These are phyloP conservation scores for Adrianichthys oophorus DNA, from an alignment of 2,797 vertebrate species.

Conservation along the genomic window DNA sequence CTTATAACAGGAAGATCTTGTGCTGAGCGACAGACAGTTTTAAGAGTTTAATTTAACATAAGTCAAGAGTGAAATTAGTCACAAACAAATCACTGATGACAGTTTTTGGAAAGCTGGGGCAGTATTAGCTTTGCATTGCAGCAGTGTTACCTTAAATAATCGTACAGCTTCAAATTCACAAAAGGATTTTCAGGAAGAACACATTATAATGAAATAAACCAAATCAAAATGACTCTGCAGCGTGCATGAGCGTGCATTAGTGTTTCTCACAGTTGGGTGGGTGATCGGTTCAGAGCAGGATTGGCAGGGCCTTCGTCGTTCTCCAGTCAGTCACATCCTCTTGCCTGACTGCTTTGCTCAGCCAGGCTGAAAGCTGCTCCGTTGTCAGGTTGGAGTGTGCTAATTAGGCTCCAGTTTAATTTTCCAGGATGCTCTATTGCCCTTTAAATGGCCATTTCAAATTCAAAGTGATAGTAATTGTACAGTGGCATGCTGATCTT, in stretches of 20 bases:
- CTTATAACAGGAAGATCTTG: no score
- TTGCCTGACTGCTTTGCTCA: slow-evolving; percentile 91
- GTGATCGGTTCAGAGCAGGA: slow-evolving; percentile 59
- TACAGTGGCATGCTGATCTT: slow-evolving; percentile 91
- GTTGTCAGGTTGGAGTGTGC: slow-evolving; percentile 93
- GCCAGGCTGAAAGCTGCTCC: slow-evolving; percentile 89
- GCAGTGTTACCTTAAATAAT: no score
- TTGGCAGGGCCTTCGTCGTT: slow-evolving; percentile 70
- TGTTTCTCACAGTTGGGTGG: slow-evolving; percentile 60
- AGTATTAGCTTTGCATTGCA: neutral
- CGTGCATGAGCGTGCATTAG: slow-evolving; percentile 21
- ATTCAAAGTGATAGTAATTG: slow-evolving; percentile 97
- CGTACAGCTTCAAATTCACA: neutral
- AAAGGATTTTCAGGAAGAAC: neutral
- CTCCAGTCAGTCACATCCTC: slow-evolving; percentile 87
- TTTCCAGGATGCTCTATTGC: slow-evolving; percentile 93
- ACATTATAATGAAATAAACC: slow-evolving; percentile 3
- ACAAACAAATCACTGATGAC: slow-evolving; percentile 37
- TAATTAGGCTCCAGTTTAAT: slow-evolving; percentile 98
- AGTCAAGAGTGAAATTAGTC: slow-evolving; percentile 59
- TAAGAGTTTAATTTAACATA: no score
- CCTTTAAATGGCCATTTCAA: slow-evolving; percentile 98
- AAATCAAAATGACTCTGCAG: neutral
- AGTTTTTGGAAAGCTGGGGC: slow-evolving; percentile 29
- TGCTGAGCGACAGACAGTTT: no score